phyloP scores from a whole-genome alignment of 2,113 vertebrate species.

The Climacteris rufus region DNA sequence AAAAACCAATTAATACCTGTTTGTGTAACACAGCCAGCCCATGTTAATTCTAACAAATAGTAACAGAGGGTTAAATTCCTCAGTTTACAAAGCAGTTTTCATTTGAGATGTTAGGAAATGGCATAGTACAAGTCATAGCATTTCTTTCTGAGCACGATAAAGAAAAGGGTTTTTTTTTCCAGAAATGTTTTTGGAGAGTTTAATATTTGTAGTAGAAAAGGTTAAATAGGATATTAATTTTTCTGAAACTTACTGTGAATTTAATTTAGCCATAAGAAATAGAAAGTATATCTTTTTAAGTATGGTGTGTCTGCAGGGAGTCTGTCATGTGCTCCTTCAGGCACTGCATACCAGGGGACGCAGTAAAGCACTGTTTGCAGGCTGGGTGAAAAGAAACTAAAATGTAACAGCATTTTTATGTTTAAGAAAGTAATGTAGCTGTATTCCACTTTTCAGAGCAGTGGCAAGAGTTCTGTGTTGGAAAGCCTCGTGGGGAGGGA shows the following conservation, averaged over 20 bases:
- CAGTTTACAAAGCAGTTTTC: background rate
- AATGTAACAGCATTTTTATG: background rate
- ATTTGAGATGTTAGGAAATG: background rate
- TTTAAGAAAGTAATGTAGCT: slow-evolving; percentile 8
- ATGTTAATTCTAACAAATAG: background rate
- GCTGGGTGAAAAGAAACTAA: background rate
- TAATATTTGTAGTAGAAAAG: background rate
- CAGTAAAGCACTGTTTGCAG: background rate
- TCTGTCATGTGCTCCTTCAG: background rate
- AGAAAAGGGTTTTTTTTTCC: background rate
- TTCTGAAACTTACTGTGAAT: background rate
- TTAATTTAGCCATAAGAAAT: background rate
- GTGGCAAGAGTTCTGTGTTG: slow-evolving; percentile 96
- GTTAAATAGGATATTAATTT: background rate
- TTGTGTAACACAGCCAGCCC: background rate
- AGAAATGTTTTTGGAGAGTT: background rate
- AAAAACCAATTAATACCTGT: background rate
- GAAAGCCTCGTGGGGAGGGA: slow-evolving; percentile 95
- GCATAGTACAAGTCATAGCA: background rate
- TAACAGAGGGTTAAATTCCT: background rate
- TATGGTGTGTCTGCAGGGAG: background rate
- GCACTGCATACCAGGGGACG: background rate
- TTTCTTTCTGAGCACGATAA: background rate
- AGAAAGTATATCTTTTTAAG: too few species aligned
- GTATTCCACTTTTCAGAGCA: slow-evolving; percentile 84